Evolutionary conservation across 1,140 invertebrate genomes (phyloP), one percentile per base, ranked within the genome.

Genomic region (Drosophila saltans): DNA sequence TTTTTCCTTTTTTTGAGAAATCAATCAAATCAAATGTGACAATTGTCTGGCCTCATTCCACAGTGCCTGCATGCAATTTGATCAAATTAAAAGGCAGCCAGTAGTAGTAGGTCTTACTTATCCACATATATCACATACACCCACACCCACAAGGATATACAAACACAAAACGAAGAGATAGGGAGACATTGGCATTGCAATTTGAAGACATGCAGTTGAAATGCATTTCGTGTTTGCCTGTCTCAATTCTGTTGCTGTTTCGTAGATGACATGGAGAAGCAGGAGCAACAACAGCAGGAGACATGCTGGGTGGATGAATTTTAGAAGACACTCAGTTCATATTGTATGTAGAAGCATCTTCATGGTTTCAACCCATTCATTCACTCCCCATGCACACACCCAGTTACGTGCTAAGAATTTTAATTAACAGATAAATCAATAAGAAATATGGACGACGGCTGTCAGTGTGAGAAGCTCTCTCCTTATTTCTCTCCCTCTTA

Each of bases 361-460:
- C 55, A 39, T 48, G 62, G 62, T 16, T 66, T 24, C 16, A 72
- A 52, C 75, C 75, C 75, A 59, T 36, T 63, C 70, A 72, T 63
- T 73, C 63, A 72, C 74, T 70, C 43, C 63, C 43, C 63, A 62
- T 68, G 66, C 43, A 66, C 79, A 78, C 79, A 88, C 77, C 77
- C 77, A 64, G 71, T 80, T 89, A 90, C 84, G 84, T 89, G 84
- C 84, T 90, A 90, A 83, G 84, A 89, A 89, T 89, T 89, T 89
- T 89, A 89, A 89, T 89, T 89, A 89, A 89, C 84, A 89, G 84
- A 89, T 89, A 89, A 89, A 89, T 89, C 84, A 89, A 89, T 89
- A 89, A 89, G 84, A 89, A 89, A 89, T 89, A 89, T 89, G 84
- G 84, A 89, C 85, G 81, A 89, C 74, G 84, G 77, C 84, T 89